phyloP scores from a whole-genome alignment of 1,140 invertebrate species.

The Amyelois transitella region DNA sequence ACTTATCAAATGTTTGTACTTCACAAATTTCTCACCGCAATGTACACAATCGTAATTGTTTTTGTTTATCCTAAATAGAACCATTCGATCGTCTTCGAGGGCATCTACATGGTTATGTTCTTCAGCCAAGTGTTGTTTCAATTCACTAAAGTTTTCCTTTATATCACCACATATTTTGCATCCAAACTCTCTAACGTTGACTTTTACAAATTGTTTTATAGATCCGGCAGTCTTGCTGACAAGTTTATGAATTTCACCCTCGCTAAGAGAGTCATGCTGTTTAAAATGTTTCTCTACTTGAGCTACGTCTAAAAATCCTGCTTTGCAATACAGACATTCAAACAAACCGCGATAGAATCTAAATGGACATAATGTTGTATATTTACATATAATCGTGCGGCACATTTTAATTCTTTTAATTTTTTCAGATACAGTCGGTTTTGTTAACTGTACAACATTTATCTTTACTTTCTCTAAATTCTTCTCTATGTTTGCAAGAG shows the following conservation, averaged over 20 bases:
- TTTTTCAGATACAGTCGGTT: background rate
- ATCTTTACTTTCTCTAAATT: too few species aligned
- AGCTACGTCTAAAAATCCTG: background rate
- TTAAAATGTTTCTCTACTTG: background rate
- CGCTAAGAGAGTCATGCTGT: background rate
- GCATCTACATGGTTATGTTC: background rate
- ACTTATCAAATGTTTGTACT: slow-evolving; percentile 25
- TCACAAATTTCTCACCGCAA: slow-evolving; percentile 17
- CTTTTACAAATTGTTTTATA: background rate
- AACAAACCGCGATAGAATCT: background rate
- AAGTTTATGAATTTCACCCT: background rate
- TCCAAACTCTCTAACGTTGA: background rate
- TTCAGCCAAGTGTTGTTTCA: background rate
- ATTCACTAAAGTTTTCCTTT: background rate
- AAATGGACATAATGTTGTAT: background rate
- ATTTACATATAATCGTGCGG: background rate
- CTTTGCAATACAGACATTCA: slow-evolving; percentile 1
- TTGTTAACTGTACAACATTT: background rate
- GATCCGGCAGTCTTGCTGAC: background rate
- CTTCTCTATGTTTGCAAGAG: too few species aligned
- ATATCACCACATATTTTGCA: slow-evolving; percentile 1
- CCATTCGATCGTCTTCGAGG: background rate
- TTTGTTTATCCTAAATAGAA: slow-evolving; percentile 24
- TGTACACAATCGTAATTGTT: slow-evolving; percentile 18
- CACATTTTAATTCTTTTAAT: background rate